Evolutionary conservation across 2,888 invertebrate species (phyloP).

Genomic region (Myopa tessellatipennis): DNA sequence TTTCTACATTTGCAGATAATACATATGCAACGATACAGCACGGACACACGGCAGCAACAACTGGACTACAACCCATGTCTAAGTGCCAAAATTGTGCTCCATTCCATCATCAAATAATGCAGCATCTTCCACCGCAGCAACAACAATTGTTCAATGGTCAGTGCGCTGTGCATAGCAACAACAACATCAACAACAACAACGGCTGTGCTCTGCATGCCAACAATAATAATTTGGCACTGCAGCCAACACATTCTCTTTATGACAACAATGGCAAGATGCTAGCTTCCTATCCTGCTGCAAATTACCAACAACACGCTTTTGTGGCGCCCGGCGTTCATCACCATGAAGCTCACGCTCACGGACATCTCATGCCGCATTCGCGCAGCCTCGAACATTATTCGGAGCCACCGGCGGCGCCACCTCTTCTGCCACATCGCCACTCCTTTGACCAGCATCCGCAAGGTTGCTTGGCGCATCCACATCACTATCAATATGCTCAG

Average conservation of each 20-base stretch:
- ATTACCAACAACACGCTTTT: slow-evolving; percentile 47
- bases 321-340: slow-evolving; percentile 42
- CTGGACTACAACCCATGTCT: slow-evolving; percentile 21
- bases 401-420: slow-evolving; percentile 55
- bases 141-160: slow-evolving; percentile 39
- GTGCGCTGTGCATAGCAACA: slow-evolving; percentile 41
- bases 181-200: slow-evolving; percentile 33
- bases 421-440: slow-evolving; percentile 62
- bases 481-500: slow-evolving; percentile 48
- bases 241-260: slow-evolving; percentile 51
- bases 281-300: slow-evolving; percentile 50
- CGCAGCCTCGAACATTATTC: slow-evolving; percentile 67
- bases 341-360: slow-evolving; percentile 44
- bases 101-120: slow-evolving; percentile 47
- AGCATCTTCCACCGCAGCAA: slow-evolving; percentile 36
- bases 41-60: slow-evolving; percentile 40
- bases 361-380: slow-evolving; percentile 63
- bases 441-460: slow-evolving; percentile 67
- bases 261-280: slow-evolving; percentile 42
- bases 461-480: slow-evolving; percentile 50
- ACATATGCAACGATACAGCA: slow-evolving; percentile 50
- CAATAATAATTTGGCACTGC: slow-evolving; percentile 17
- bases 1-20: slow-evolving; percentile 46
- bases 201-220: not conserved
- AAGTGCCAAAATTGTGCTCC: slow-evolving; percentile 51